Conservation (phyloP, 2,113 vertebrate species). For the Scomber japonicus region DNA sequence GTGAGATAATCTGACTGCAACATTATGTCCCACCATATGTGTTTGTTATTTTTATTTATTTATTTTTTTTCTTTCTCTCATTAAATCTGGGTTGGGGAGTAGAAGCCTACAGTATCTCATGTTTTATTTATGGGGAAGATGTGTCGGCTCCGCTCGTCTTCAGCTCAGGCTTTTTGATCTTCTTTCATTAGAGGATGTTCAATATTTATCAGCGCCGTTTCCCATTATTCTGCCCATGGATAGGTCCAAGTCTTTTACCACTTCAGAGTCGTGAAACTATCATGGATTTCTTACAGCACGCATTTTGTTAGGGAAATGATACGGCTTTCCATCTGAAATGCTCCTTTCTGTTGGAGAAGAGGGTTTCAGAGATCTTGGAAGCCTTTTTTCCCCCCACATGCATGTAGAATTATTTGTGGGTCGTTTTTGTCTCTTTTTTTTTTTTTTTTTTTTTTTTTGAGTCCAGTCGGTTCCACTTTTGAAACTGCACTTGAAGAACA, state of each 20-base stretch:
- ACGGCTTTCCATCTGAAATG: slow-evolving; percentile 36
- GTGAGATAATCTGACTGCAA: slow-evolving; percentile 59
- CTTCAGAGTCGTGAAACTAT: slow-evolving; percentile 44
- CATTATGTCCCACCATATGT: slow-evolving; percentile 71
- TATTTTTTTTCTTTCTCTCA: slow-evolving; percentile 58
- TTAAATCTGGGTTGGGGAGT: slow-evolving; percentile 78
- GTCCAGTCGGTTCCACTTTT: background rate
- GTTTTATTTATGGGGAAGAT: slow-evolving; percentile 81
- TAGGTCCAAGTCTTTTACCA: slow-evolving; percentile 61
- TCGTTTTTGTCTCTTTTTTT: slow-evolving; percentile 9
- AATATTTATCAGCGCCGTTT: slow-evolving; percentile 82
- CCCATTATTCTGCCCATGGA: slow-evolving; percentile 74
- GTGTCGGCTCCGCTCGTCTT: slow-evolving; percentile 75
- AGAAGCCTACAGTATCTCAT: slow-evolving; percentile 76
- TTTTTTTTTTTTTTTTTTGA: background rate
- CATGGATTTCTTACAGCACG: slow-evolving; percentile 41
- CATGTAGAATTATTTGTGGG: background rate
- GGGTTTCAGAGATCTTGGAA: background rate
- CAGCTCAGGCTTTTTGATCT: slow-evolving; percentile 82
- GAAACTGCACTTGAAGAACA: background rate
- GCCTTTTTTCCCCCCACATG: slow-evolving; percentile 21
- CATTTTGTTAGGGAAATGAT: slow-evolving; percentile 63
- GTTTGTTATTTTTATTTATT: slow-evolving; percentile 64
- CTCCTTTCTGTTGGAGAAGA: slow-evolving; percentile 1
- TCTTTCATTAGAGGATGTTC: slow-evolving; percentile 83